Evolutionary conservation across 1,140 invertebrate genomes (phyloP).

Genomic region (Chironomus striatipennis): DNA sequence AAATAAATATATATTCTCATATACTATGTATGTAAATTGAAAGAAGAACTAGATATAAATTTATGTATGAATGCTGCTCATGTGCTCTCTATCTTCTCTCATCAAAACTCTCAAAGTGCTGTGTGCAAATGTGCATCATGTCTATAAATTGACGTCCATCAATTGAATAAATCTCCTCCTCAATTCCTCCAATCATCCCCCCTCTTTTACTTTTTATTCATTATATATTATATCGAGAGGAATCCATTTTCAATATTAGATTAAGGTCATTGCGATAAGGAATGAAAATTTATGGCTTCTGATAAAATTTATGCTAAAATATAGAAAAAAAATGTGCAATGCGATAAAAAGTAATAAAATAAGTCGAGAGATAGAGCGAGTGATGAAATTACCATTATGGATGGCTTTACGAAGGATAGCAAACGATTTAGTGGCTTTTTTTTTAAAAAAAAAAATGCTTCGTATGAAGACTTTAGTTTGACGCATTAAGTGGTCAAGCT

Average conservation of each 20-base stretch:
- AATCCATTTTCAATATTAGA: background rate
- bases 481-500: too few relatives aligned
- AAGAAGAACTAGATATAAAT: background rate
- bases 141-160: conserved; percentile 12
- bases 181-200: background rate
- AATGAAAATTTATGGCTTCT: background rate
- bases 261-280: background rate
- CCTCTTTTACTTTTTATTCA: too few relatives aligned
- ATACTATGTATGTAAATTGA: conserved; percentile 1
- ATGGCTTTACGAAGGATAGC: too few relatives aligned
- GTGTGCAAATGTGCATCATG: conserved; percentile 4
- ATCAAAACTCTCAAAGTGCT: background rate
- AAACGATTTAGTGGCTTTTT: too few relatives aligned
- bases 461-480: too few relatives aligned
- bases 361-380: too few relatives aligned
- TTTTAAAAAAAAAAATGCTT: too few relatives aligned
- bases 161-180: background rate
- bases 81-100: background rate
- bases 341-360: too few relatives aligned
- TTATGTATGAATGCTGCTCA: conserved; percentile 4
- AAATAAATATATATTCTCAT: background rate
- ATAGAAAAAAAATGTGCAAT: background rate
- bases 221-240: too few relatives aligned
- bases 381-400: too few relatives aligned
- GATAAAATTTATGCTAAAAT: background rate